Evolutionary conservation across 2,797 vertebrate species (phyloP).

Genomic region (Toxotes lorentzi): DNA sequence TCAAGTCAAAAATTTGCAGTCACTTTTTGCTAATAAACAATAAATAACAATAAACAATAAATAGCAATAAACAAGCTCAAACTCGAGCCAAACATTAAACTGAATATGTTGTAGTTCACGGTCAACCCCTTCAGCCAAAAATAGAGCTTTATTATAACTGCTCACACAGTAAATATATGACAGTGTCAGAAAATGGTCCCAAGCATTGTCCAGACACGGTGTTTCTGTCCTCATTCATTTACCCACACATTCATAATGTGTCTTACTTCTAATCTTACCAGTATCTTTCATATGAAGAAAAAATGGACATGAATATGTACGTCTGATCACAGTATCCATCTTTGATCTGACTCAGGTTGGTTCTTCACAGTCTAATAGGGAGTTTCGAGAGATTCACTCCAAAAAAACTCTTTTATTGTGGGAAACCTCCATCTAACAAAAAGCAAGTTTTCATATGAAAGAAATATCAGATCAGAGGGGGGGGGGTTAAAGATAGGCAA

Average conservation of each 20-base stretch:
- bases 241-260: background rate
- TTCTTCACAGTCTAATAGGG: background rate
- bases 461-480: constrained; percentile 42
- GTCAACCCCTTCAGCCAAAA: background rate
- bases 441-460: constrained; percentile 47
- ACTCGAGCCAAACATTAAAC: too few species aligned
- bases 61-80: too few species aligned
- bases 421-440: constrained; percentile 19
- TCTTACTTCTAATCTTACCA: background rate
- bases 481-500: constrained; percentile 46
- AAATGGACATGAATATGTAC: background rate
- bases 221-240: background rate
- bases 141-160: background rate
- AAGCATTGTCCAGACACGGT: background rate
- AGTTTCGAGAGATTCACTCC: constrained; percentile 18
- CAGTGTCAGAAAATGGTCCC: background rate
- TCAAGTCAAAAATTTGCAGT: too few species aligned
- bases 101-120: too few species aligned
- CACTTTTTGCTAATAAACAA: too few species aligned
- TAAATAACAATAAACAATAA: too few species aligned
- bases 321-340: constrained; percentile 22
- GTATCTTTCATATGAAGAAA: background rate
- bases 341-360: constrained; percentile 14
- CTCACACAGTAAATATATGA: background rate
- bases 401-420: constrained; percentile 32